A percentile compares a stretch with the other conserved stretches of the same genome.
Evolutionary conservation across 2,888 invertebrate species (phyloP).

Genomic region (Tachina grossa): DNA sequence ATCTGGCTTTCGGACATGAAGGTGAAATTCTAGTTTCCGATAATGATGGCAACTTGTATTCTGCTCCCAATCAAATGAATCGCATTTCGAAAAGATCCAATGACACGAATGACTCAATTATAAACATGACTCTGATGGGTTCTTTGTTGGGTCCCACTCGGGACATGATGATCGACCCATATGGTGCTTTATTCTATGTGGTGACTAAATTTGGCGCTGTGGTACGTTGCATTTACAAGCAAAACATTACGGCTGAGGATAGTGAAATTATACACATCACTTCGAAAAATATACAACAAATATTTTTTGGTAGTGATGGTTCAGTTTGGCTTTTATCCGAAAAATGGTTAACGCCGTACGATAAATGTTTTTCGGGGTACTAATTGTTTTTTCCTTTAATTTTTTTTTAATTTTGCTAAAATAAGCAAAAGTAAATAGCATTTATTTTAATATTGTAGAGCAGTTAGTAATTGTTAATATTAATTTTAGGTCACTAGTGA

Average conservation of each 20-base stretch:
- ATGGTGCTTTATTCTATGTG: constrained; percentile 79
- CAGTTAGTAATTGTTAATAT: too few species aligned
- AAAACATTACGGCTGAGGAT: constrained; percentile 78
- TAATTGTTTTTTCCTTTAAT: not conserved
- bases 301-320: constrained; percentile 78
- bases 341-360: constrained; percentile 77
- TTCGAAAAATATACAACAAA: constrained; percentile 80
- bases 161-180: constrained; percentile 74
- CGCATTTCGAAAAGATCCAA: constrained; percentile 6
- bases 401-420: not conserved
- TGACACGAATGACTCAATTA: constrained; percentile 15
- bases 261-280: constrained; percentile 80
- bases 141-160: constrained; percentile 77
- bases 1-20: constrained; percentile 77
- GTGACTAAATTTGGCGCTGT: constrained; percentile 80
- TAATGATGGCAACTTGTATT: constrained; percentile 77
- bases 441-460: too few species aligned
- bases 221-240: constrained; percentile 76
- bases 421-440: too few species aligned
- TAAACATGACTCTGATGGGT: constrained; percentile 75
- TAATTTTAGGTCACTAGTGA: too few species aligned
- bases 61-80: constrained; percentile 56
- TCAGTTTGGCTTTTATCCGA: constrained; percentile 80
- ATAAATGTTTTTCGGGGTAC: constrained; percentile 77
- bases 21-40: constrained; percentile 78